Conservation (phyloP, 2,888 invertebrate genomes). For the Trilocha varians region DNA sequence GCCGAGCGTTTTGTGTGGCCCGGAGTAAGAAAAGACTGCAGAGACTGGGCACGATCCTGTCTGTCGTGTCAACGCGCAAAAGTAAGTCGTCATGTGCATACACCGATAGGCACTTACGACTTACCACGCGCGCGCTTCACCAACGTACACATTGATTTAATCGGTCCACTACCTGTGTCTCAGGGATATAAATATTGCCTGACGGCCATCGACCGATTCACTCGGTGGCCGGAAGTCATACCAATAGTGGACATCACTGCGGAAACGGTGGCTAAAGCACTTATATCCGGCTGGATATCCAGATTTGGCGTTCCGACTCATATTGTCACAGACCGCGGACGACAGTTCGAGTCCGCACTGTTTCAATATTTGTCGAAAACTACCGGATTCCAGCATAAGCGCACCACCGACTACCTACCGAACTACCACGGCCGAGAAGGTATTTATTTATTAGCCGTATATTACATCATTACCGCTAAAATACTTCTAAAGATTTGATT, state of each 20-base stretch:
- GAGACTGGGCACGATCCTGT: not conserved
- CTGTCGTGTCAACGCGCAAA: not conserved
- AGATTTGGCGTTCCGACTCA: slow-evolving; percentile 25
- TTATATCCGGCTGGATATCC: slow-evolving; percentile 20
- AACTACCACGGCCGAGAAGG: no score
- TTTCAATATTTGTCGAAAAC: no score
- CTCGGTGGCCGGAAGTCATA: no score
- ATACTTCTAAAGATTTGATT: no score
- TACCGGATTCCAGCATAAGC: no score
- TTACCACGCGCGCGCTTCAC: not conserved
- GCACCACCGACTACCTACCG: no score
- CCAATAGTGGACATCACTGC: slow-evolving; percentile 30
- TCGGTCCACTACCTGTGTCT: slow-evolving; percentile 12
- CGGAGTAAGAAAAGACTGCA: slow-evolving; percentile 7
- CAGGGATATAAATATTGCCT: slow-evolving; percentile 15
- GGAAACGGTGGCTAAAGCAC: slow-evolving; percentile 28
- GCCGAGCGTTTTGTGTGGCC: slow-evolving; percentile 16
- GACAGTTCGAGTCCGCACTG: slow-evolving; percentile 21
- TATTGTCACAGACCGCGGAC: no score
- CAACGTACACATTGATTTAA: slow-evolving; percentile 13
- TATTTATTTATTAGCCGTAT: no score
- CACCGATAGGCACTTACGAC: slow-evolving; percentile 3
- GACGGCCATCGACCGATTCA: no score
- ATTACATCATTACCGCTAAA: no score
- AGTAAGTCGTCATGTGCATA: no score